Conservation (phyloP, 1,140 invertebrate genomes). For the Drosophila tsacasi region DNA sequence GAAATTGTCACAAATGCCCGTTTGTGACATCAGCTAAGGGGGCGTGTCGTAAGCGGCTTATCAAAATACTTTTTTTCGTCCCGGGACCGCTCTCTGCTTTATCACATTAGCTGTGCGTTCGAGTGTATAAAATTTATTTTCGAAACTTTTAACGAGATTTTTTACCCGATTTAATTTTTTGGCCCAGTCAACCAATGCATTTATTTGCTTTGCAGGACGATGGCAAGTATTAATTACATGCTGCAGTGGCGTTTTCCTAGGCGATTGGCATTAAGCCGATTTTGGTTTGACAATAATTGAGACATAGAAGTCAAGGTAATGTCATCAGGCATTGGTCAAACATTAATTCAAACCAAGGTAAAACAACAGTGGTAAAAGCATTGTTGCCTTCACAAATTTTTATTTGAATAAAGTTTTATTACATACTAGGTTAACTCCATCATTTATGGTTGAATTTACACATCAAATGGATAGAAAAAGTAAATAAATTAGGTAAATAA, state of each 20-base stretch:
- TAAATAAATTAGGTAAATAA: too few species aligned
- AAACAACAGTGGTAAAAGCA: too few species aligned
- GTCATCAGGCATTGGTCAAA: not conserved
- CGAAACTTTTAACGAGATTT: slow-evolving; percentile 71
- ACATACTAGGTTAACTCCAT: too few species aligned
- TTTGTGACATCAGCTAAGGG: slow-evolving; percentile 49
- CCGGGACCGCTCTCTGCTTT: slow-evolving; percentile 22
- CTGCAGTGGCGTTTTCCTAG: not conserved
- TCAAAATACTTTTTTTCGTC: slow-evolving; percentile 66
- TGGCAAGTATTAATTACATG: slow-evolving; percentile 55
- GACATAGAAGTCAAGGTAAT: slow-evolving; percentile 3
- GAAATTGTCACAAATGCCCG: slow-evolving; percentile 52
- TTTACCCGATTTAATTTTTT: slow-evolving; percentile 35
- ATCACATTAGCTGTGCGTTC: slow-evolving; percentile 71
- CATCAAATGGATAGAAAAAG: too few species aligned
- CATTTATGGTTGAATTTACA: too few species aligned
- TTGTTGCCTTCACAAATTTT: too few species aligned
- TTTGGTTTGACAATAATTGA: slow-evolving; percentile 12
- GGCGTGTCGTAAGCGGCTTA: slow-evolving; percentile 69
- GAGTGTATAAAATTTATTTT: slow-evolving; percentile 75
- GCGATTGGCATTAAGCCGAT: slow-evolving; percentile 16
- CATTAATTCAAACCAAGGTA: not conserved
- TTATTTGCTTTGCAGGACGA: slow-evolving; percentile 21
- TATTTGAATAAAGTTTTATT: too few species aligned
- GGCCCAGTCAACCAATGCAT: slow-evolving; percentile 3